Evolutionary conservation across 2,888 invertebrate genomes (phyloP).

Genomic region (Acanthococcus lagerstroemiae): DNA sequence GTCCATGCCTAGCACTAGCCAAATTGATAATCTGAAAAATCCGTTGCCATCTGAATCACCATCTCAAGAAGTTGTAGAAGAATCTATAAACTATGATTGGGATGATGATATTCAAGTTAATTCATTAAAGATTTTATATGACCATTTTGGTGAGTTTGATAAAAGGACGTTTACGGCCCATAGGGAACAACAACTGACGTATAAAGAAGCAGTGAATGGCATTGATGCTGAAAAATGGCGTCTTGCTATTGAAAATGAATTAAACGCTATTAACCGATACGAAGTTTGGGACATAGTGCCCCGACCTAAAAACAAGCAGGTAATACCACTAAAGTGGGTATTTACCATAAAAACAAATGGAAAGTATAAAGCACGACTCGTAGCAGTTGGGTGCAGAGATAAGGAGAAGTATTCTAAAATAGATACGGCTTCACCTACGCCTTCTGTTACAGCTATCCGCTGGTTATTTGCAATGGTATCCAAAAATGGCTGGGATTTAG

Average conservation of each 20-base stretch:
- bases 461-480: background rate
- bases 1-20: no score
- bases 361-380: background rate
- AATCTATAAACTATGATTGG: no score
- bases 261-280: background rate
- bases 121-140: no score
- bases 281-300: background rate
- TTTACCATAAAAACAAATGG: background rate
- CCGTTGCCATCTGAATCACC: no score
- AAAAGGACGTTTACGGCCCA: no score
- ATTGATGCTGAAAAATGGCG: no score
- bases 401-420: background rate
- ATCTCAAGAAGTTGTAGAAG: no score
- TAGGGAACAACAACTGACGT: no score
- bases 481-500: background rate
- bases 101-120: no score
- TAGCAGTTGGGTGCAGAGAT: background rate
- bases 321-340: background rate
- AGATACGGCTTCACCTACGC: background rate
- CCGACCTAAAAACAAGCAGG: background rate
- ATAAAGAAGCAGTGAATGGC: no score
- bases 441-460: background rate
- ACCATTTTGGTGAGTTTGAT: no score
- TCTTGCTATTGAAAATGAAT: background rate
- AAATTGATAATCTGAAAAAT: no score